Conservation (phyloP, 2,113 vertebrate genomes). For the Hymenochirus boettgeri region DNA sequence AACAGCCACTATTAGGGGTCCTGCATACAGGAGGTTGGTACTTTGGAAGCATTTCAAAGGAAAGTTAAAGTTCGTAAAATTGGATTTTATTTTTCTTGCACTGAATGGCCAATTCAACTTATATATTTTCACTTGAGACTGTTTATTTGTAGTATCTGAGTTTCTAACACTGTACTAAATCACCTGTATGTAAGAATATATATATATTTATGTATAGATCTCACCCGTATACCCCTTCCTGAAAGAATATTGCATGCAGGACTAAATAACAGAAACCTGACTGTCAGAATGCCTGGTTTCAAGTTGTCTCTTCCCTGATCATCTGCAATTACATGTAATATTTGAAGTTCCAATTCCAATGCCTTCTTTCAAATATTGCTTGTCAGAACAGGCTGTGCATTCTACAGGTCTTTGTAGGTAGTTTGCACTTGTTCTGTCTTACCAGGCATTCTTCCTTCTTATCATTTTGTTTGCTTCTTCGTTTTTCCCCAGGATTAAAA, state of each 20-base stretch:
- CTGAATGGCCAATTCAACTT: no score
- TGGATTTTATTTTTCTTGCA: no score
- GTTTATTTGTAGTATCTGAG: no score
- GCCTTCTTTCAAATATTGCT: slow-evolving; percentile 4
- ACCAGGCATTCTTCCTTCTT: background rate
- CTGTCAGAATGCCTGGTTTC: slow-evolving; percentile 12
- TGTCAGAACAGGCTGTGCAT: slow-evolving; percentile 5
- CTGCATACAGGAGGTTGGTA: no score
- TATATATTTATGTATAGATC: no score
- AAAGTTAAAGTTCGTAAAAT: no score
- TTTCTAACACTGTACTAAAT: no score
- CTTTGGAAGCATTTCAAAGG: no score
- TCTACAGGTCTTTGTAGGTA: slow-evolving; percentile 18
- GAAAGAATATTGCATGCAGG: slow-evolving; percentile 11
- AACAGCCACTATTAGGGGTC: no score
- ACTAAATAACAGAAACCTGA: slow-evolving; percentile 1
- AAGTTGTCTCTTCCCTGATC: background rate
- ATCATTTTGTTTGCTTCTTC: background rate
- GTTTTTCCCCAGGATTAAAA: background rate
- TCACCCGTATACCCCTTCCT: background rate
- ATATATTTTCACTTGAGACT: no score
- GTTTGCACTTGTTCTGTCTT: background rate
- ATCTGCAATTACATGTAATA: background rate
- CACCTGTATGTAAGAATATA: no score
- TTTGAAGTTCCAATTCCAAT: fast-evolving